A percentile compares a stretch with the other conserved stretches of the same genome.
Conservation (phyloP, 2,797 vertebrate genomes). For the Cyclura pinguis region DNA sequence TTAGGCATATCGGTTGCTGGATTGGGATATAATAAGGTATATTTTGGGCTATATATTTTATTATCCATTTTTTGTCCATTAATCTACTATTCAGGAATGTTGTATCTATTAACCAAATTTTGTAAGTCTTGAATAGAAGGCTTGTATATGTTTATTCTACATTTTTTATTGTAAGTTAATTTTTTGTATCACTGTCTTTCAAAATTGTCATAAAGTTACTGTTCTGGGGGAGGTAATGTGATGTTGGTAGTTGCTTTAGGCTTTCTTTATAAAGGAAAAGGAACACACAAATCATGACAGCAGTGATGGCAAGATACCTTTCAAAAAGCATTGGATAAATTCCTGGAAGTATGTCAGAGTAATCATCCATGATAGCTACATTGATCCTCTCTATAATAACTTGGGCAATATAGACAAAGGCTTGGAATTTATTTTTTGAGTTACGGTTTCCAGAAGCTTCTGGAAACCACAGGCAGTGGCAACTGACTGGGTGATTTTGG, state of each 20-base stretch:
- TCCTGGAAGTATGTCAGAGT: neutral
- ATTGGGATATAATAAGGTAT: neutral
- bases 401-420: no score
- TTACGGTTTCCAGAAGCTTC: neutral
- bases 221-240: no score
- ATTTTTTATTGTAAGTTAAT: neutral
- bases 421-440: no score
- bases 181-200: neutral
- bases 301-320: neutral
- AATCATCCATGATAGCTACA: neutral
- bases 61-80: neutral
- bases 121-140: neutral
- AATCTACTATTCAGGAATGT: neutral
- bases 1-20: no score
- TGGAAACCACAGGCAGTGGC: no score
- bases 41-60: neutral
- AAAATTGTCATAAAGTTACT: neutral
- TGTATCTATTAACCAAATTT: neutral
- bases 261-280: neutral
- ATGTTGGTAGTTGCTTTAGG: neutral
- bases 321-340: neutral
- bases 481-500: no score
- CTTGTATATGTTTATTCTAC: neutral
- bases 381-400: neutral
- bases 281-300: neutral